A percentile compares a stretch with the other conserved stretches of the same genome.
These are phyloP conservation scores for Cerceris rybyensis DNA, from an alignment of 2,888 invertebrate genomes.

Conservation along the genomic window DNA sequence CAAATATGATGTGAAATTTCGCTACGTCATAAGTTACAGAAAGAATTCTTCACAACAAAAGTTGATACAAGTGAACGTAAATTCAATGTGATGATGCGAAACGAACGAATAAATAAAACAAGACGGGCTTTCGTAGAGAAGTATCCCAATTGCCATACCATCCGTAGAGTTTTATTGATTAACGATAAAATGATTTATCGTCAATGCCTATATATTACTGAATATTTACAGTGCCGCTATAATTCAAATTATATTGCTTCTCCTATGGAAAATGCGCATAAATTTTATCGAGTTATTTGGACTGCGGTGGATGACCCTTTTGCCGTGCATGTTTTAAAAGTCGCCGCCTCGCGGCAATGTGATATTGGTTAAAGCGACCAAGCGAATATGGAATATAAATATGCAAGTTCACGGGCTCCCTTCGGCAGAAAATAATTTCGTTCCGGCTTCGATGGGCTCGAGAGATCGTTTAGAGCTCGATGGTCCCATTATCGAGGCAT, in stretches of 20 bases:
- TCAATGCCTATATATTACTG: background rate
- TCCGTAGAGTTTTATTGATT: conserved; percentile 25
- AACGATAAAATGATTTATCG: conserved; percentile 30
- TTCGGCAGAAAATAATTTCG: conserved; percentile 20
- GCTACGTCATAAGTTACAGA: no score
- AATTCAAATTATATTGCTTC: conserved; percentile 2
- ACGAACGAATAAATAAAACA: conserved; percentile 13
- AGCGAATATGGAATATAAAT: conserved; percentile 19
- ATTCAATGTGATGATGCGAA: conserved; percentile 22
- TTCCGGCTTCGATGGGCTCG: background rate
- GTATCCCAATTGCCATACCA: conserved; percentile 20
- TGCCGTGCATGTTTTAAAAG: background rate
- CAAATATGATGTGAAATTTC: no score
- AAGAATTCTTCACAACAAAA: no score
- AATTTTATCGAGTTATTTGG: conserved; percentile 8
- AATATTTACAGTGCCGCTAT: background rate
- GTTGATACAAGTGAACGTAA: background rate
- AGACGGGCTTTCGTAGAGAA: conserved; percentile 15
- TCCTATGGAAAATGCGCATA: background rate
- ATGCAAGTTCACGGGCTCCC: conserved; percentile 22
- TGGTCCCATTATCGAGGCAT: conserved; percentile 7
- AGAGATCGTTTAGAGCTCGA: background rate
- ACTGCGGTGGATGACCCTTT: background rate
- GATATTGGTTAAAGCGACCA: conserved; percentile 1
- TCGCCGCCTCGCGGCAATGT: background rate